Conservation (phyloP, 2,797 vertebrate genomes). For the Pteronotus mesoamericanus region DNA sequence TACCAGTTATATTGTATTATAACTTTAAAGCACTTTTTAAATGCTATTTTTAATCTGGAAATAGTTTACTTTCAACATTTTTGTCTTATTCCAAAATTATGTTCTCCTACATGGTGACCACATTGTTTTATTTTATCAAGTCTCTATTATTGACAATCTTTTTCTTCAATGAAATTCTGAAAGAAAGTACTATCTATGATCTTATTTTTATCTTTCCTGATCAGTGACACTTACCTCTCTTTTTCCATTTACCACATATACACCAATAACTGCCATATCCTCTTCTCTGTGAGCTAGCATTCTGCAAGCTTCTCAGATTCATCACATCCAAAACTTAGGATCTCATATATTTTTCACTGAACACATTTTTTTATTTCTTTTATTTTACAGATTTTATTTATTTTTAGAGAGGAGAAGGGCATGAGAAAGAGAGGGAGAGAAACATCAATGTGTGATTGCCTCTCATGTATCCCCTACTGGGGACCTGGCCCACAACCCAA, state of each 20-base stretch:
- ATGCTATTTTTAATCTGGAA: background rate
- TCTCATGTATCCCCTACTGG: no score
- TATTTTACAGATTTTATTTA: no score
- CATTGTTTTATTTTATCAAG: background rate
- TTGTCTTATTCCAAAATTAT: background rate
- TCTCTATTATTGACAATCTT: background rate
- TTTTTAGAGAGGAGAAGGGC: no score
- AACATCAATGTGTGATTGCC: no score
- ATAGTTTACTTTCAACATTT: background rate
- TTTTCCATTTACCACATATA: background rate
- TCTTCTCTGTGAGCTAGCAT: background rate
- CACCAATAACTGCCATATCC: no score
- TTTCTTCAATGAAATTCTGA: background rate
- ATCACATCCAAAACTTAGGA: background rate
- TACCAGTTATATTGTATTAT: background rate
- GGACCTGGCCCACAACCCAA: no score
- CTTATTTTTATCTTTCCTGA: background rate
- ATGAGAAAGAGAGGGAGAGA: no score
- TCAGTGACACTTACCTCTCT: background rate
- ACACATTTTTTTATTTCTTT: background rate
- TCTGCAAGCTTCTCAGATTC: background rate
- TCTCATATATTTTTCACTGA: background rate
- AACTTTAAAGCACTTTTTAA: background rate
- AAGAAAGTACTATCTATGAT: background rate
- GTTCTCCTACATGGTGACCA: background rate